Percentiles rank a stretch among this genome's conserved stretches.
Conservation (phyloP, 2,113 vertebrate species). For the Macrotis lagotis region DNA sequence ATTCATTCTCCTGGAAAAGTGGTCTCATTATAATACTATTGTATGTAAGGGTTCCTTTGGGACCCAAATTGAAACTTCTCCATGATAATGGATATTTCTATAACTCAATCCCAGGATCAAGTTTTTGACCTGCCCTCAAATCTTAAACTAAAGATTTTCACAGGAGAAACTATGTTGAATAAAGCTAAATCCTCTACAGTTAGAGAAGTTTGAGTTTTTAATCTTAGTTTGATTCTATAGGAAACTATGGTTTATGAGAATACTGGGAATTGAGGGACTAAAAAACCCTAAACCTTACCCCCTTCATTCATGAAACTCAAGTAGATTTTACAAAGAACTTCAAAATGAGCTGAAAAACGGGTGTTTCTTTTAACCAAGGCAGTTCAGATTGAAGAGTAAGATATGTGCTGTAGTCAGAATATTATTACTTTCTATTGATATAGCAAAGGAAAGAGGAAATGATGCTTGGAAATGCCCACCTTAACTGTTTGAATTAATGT, state of each 20-base stretch:
- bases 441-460: constrained; percentile 30
- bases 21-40: background rate
- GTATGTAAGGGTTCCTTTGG: background rate
- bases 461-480: background rate
- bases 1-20: constrained; percentile 15
- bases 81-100: constrained; percentile 5
- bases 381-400: constrained; percentile 27
- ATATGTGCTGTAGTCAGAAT: constrained; percentile 12
- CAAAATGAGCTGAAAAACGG: constrained; percentile 21
- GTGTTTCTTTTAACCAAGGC: constrained; percentile 38
- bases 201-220: background rate
- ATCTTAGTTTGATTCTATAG: background rate
- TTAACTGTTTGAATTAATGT: background rate
- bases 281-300: constrained; percentile 15
- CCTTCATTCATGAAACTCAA: constrained; percentile 13
- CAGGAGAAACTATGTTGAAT: background rate
- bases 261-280: constrained; percentile 5
- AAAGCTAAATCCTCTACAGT: background rate
- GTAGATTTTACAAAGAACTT: background rate
- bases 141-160: background rate
- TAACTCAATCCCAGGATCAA: constrained; percentile 16
- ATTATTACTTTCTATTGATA: background rate
- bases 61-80: background rate
- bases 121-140: background rate
- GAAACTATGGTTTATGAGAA: constrained; percentile 20